phyloP scores from a whole-genome alignment of 2,888 invertebrate species.

The Watsonalla binaria region DNA sequence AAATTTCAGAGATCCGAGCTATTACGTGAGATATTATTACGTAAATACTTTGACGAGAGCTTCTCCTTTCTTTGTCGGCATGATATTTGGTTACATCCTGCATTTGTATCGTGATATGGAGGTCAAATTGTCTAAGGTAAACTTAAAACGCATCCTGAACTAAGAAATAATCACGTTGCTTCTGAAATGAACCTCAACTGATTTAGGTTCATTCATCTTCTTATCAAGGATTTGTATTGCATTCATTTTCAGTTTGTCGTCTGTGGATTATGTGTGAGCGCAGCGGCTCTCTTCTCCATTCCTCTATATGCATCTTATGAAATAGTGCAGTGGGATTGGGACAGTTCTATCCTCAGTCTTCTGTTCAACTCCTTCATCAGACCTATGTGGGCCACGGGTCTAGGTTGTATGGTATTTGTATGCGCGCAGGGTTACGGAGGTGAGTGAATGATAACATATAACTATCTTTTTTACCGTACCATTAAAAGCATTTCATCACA shows the following conservation, averaged over 20 bases:
- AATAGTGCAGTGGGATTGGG: conserved; percentile 23
- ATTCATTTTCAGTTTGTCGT: neutral
- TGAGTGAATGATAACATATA: conserved; percentile 15
- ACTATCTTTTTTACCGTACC: too few relatives aligned
- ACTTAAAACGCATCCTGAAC: too few relatives aligned
- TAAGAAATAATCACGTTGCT: too few relatives aligned
- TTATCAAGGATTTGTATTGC: conserved; percentile 2
- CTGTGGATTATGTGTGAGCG: conserved; percentile 18
- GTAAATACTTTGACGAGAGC: conserved; percentile 45
- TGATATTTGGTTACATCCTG: conserved; percentile 40
- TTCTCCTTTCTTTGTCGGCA: conserved; percentile 41
- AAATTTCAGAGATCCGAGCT: conserved; percentile 13
- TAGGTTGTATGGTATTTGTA: conserved; percentile 55
- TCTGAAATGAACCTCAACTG: too few relatives aligned
- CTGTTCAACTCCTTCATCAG: conserved; percentile 43
- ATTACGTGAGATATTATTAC: conserved; percentile 37
- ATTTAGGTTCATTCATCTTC: too few relatives aligned
- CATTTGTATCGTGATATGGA: conserved; percentile 22
- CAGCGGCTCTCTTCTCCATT: conserved; percentile 13
- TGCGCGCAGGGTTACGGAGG: conserved; percentile 61
- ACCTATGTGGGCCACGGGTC: conserved; percentile 46
- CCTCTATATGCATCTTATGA: conserved; percentile 25
- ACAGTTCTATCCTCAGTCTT: conserved; percentile 26
- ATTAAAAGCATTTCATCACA: too few relatives aligned
- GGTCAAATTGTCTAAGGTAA: conserved; percentile 27